Evolutionary conservation across 2,888 invertebrate genomes (phyloP).

Genomic region (Hypomecis punctinalis): DNA sequence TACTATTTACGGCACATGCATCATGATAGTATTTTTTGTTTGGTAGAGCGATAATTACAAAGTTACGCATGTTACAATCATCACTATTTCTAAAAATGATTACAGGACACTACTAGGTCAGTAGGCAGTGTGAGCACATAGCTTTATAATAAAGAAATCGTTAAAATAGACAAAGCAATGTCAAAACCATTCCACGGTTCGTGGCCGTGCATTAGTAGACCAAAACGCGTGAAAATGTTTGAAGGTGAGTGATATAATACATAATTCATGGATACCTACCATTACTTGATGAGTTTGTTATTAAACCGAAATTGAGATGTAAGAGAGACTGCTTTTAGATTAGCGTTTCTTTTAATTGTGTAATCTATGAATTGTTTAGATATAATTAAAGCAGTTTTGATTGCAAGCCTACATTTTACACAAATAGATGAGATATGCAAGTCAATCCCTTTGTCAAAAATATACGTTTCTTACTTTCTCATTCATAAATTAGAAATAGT

Average conservation of each 20-base stretch:
- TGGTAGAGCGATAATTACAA: too few species aligned
- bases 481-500: too few species aligned
- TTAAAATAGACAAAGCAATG: conserved; percentile 44
- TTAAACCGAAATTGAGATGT: conserved; percentile 5
- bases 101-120: conserved; percentile 12
- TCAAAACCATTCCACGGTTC: conserved; percentile 44
- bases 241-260: conserved; percentile 41
- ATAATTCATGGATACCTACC: conserved; percentile 20
- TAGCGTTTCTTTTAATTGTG: conserved; percentile 2
- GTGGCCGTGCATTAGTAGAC: conserved; percentile 37
- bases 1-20: too few species aligned
- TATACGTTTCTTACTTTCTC: too few species aligned
- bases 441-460: too few species aligned
- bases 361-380: not conserved
- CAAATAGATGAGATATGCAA: too few species aligned
- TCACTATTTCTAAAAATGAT: conserved; percentile 1
- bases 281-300: conserved; percentile 11
- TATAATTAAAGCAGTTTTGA: not conserved
- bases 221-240: conserved; percentile 42
- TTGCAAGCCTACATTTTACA: not conserved
- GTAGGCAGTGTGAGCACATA: conserved; percentile 18
- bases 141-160: conserved; percentile 38
- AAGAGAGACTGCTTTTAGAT: not conserved
- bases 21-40: too few species aligned
- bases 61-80: not conserved